These are phyloP conservation scores for Microchrysa polita DNA, from an alignment of 2,888 invertebrate species.

Conservation along the genomic window DNA sequence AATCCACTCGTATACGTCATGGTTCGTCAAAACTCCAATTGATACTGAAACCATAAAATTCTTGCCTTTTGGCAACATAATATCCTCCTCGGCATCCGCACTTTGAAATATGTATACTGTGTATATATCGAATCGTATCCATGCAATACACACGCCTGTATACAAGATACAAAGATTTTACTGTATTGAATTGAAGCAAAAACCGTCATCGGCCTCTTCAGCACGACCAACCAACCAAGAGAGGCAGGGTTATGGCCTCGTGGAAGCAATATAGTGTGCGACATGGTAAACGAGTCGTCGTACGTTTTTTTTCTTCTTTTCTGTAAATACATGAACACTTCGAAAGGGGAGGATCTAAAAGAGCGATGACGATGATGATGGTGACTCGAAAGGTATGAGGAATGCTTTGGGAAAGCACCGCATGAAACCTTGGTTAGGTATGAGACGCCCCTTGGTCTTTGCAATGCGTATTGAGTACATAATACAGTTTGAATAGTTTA, in stretches of 20 bases:
- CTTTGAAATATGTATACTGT: slow-evolving; percentile 22
- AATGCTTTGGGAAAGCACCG: too few species aligned
- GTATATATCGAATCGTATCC: slow-evolving; percentile 25
- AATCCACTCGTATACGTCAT: slow-evolving; percentile 56
- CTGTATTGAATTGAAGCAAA: slow-evolving; percentile 37
- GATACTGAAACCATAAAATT: slow-evolving; percentile 64
- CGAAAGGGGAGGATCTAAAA: slow-evolving; percentile 37
- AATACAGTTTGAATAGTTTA: too few species aligned
- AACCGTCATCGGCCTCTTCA: slow-evolving; percentile 22
- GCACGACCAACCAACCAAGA: slow-evolving; percentile 22
- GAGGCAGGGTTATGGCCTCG: slow-evolving; percentile 19
- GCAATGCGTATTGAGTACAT: too few species aligned
- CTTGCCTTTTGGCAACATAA: slow-evolving; percentile 47
- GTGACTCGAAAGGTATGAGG: not conserved
- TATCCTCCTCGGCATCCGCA: slow-evolving; percentile 40
- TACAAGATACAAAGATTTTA: slow-evolving; percentile 38
- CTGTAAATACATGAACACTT: slow-evolving; percentile 30
- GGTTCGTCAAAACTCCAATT: slow-evolving; percentile 61
- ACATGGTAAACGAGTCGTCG: slow-evolving; percentile 7
- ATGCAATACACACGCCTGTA: slow-evolving; percentile 35
- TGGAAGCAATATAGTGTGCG: slow-evolving; percentile 19
- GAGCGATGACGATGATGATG: slow-evolving; percentile 19
- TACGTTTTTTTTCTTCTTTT: not conserved
- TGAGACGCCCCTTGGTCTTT: too few species aligned
- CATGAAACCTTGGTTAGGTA: too few species aligned